Base-by-base conservation (phyloP, 2,797 vertebrate species). In the Carapus acus region DNA sequence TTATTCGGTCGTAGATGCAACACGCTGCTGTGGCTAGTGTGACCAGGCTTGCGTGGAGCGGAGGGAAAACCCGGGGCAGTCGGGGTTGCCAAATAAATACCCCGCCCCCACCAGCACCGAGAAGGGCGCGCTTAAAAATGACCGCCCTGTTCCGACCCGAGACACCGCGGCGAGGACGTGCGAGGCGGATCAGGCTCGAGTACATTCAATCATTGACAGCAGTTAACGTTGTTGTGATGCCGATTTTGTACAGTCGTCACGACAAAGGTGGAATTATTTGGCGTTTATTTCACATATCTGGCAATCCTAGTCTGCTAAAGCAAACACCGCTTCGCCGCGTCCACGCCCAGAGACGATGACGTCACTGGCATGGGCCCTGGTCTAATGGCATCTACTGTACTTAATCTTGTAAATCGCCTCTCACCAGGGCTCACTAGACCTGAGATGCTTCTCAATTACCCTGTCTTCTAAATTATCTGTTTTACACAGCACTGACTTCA, bases 301-400 rank as follows among this genome's bases (percentile, higher is more conserved):
- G 81, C 83, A 83, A 78, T 48, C 65, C 29, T n/a, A 0, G 5
- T n/a, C 19, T 36, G 14, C 43, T 44, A 22, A 67, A 54, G 52
- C 57, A 38, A 60, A 65, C 37, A 51, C 49, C 40, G 14, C 34
- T 36, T 15, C 2, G 34, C 38, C 40, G 13, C 45, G 50, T 65
- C 63, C 70, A 83, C 78, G 82, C 81, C 82, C 78, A 64, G 52
- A 71, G 43, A 3, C 15, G 48, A 79, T 83, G 79, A 85, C 81
- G 82, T 73, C 23, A 3, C 39, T 24, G 24, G 46, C 49, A 11
- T 6, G 49, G 70, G 63, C 60, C 71, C 50, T 21, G 18, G 48
- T 45, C 56, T 44, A 45, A 38, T 44, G 50, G 60, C 53, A 43
- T 71, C 63, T 70, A n/a, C 20, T 42, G 61, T 29, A 23, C 39